Evolutionary conservation across 2,113 vertebrate species (phyloP).

Genomic region (Microcebus tavaratra): DNA sequence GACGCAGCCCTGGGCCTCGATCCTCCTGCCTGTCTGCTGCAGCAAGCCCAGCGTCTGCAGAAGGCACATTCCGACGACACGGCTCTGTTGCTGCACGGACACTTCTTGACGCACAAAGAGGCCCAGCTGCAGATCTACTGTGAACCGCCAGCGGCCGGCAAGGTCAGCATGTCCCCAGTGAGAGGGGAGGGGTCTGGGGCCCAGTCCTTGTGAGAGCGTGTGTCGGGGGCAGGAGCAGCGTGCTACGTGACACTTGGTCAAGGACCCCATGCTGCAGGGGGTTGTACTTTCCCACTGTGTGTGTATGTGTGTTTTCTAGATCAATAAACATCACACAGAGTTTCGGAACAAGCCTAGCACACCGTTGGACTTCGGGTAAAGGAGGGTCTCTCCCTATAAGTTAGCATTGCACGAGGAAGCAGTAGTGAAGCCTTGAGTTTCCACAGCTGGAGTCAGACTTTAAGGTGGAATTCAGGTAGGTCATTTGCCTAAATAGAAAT

Average conservation of each 20-base stretch:
- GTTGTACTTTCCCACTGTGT: neutral
- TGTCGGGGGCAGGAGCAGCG: accelerated
- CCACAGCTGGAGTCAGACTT: neutral
- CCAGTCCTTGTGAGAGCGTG: accelerated
- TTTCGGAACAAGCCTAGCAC: neutral
- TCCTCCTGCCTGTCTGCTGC: no score
- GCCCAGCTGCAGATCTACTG: accelerated
- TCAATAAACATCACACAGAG: neutral
- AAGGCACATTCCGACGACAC: neutral
- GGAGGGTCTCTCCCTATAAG: neutral
- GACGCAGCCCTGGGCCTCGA: neutral
- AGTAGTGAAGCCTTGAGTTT: no score
- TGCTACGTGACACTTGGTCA: accelerated
- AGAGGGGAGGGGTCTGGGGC: accelerated
- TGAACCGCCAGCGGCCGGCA: neutral
- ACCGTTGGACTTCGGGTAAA: neutral
- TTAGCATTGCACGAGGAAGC: neutral
- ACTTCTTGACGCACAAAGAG: neutral
- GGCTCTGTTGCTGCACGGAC: neutral
- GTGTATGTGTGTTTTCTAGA: neutral
- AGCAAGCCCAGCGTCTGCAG: neutral
- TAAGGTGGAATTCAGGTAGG: accelerated
- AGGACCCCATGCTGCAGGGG: no score
- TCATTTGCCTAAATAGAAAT: neutral
- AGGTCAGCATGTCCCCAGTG: accelerated